Base-by-base conservation (phyloP, 2,888 invertebrate genomes). In the Sphaerophoria taeniata region DNA sequence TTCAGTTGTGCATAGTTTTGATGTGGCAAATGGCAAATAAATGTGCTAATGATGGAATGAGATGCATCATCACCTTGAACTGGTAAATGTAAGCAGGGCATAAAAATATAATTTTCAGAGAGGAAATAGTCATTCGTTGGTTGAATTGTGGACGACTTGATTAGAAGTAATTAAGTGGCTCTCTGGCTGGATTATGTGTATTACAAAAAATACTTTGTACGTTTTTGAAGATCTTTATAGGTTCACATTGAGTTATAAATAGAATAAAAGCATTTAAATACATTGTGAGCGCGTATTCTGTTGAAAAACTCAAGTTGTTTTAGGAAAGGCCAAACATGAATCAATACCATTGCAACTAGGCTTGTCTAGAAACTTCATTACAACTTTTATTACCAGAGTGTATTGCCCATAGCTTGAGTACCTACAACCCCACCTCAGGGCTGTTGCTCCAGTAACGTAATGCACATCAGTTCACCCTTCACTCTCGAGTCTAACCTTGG, bases 1-100 rank as follows among this genome's bases (percentile, higher is more conserved):
- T 14, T 60, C 24, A 24, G 24, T 60, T 43, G 60, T 39, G 4
- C n/a, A 47, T 6, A 45, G 55, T 33, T 78, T 65, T 43, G 9
- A 11, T 39, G 24, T 51, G 39, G 65, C 55, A 75, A 84, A 75
- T 24, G 24, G 24, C 24, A 24, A 24, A 24, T 24, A 24, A 24
- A 24, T 79, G 75, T 75, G 67, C 53, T 67, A 53, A 51, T 53
- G 39, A 53, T 67, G 53, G 53, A 67, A 80, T 80, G 79, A 80
- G 82, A 70, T 72, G 83, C 63, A 75, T 71, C 24, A 76, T 84
- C 75, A 84, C 84, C 84, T 84, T 84, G 84, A 84, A 84, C 79
- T 84, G 69, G 51, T 24, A 84, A 84, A 84, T 72, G 60, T 60
- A 61, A 79, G 56, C 75, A 80, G 72, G 75, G 80, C 76, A 85